Conservation (phyloP, 2,888 invertebrate genomes). For the Scaptomyza caliginosa region DNA sequence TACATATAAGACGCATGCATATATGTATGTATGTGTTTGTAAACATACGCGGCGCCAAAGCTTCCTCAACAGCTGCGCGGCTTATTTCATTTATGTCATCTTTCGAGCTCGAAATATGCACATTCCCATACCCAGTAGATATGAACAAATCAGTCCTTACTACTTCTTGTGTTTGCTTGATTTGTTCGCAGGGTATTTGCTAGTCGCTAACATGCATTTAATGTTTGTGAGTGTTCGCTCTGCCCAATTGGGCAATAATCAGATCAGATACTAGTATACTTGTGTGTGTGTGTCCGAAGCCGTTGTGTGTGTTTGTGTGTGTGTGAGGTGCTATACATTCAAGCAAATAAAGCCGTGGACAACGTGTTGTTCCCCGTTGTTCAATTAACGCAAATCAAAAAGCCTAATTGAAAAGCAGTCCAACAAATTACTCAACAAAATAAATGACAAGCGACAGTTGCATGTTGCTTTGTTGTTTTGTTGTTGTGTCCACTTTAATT, state of each 20-base stretch:
- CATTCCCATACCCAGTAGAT: not conserved
- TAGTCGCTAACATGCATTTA: not conserved
- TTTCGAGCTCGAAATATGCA: constrained; percentile 5
- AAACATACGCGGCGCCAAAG: not conserved
- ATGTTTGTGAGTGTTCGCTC: not conserved
- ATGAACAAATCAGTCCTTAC: not conserved
- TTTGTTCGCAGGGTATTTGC: not conserved
- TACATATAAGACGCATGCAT: not conserved
- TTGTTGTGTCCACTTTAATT: constrained; percentile 39
- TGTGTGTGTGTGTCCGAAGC: not conserved
- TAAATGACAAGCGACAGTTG: constrained; percentile 19
- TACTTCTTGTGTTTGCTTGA: not conserved
- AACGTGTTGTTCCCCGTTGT: constrained; percentile 41
- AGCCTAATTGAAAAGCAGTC: constrained; percentile 43
- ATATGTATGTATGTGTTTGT: constrained; percentile 1
- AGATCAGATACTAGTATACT: constrained; percentile 5
- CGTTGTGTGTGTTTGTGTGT: not conserved
- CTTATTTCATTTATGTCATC: constrained; percentile 27
- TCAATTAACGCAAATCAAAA: constrained; percentile 67
- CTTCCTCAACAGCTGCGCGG: constrained; percentile 16
- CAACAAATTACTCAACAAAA: constrained; percentile 49
- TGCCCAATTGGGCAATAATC: constrained; percentile 14
- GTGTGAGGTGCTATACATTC: constrained; percentile 32
- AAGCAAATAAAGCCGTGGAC: not conserved
- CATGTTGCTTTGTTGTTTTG: constrained; percentile 22